A percentile compares a stretch with the other conserved stretches of the same genome.
Conservation (phyloP, 2,113 vertebrate species). For the Myrmecobius fasciatus region DNA sequence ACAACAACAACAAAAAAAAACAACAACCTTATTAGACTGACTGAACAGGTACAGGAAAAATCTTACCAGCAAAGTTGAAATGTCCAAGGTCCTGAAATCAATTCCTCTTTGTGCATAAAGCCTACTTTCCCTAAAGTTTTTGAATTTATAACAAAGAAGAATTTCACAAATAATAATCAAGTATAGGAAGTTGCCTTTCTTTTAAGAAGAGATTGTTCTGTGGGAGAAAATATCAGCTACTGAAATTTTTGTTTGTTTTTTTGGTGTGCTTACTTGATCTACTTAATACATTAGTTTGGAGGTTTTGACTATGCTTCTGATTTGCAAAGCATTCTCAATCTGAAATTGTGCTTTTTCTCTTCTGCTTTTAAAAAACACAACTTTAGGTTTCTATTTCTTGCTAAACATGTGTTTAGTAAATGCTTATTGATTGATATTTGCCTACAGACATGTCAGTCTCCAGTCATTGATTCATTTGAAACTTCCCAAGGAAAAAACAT, state of each 20-base stretch:
- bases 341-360: not conserved
- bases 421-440: conserved; percentile 14
- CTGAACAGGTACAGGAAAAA: conserved; percentile 51
- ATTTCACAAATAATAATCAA: conserved; percentile 47
- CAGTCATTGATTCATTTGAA: conserved; percentile 39
- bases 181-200: not conserved
- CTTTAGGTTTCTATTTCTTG: not conserved
- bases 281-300: conserved; percentile 31
- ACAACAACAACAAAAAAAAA: no score
- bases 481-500: not conserved
- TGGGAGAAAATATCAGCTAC: conserved; percentile 16
- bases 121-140: not conserved
- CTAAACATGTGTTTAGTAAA: not conserved
- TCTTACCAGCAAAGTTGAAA: not conserved
- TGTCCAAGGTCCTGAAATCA: not conserved
- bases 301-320: conserved; percentile 21
- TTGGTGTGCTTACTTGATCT: not conserved
- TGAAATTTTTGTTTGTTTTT: conserved; percentile 40
- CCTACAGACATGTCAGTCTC: not conserved
- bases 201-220: conserved; percentile 29
- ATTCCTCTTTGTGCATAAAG: conserved; percentile 22
- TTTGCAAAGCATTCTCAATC: conserved; percentile 25
- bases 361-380: conserved; percentile 32
- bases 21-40: conserved; percentile 22
- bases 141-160: conserved; percentile 10